A percentile compares a stretch with the other conserved stretches of the same genome.
Conservation (phyloP, 2,113 vertebrate species). For the Callaeas wilsoni region DNA sequence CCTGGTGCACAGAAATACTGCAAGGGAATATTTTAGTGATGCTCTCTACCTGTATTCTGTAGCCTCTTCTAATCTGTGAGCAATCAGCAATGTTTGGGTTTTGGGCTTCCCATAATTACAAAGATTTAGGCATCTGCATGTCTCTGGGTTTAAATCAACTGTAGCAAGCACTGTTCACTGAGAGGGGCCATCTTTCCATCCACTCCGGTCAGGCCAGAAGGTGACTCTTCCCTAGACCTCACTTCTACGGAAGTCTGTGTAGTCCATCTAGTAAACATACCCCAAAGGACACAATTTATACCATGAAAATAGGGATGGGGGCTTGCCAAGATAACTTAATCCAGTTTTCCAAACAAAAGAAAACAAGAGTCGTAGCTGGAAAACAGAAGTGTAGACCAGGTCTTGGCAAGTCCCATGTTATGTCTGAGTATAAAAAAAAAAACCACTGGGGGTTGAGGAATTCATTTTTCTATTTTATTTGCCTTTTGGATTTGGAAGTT, state of each 20-base stretch:
- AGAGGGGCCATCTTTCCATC: not conserved
- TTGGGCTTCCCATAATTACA: not conserved
- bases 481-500: not conserved
- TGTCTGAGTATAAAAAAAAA: not conserved
- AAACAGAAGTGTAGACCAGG: not conserved
- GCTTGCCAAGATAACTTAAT: not conserved
- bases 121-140: not conserved
- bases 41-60: not conserved
- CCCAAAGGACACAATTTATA: not conserved
- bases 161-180: not conserved
- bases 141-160: not conserved
- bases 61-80: not conserved
- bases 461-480: not conserved
- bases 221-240: not conserved
- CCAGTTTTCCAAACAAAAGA: conserved; percentile 3
- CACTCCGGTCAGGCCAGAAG: not conserved
- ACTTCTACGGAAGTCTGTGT: not conserved
- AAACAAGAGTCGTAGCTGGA: not conserved
- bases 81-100: not conserved
- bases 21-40: not conserved
- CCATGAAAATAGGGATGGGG: not conserved
- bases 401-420: not conserved
- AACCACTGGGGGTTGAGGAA: not conserved
- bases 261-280: not conserved
- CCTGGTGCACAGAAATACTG: not conserved